Base-by-base conservation (phyloP, 2,113 vertebrate species). In the Calyptomena viridis region DNA sequence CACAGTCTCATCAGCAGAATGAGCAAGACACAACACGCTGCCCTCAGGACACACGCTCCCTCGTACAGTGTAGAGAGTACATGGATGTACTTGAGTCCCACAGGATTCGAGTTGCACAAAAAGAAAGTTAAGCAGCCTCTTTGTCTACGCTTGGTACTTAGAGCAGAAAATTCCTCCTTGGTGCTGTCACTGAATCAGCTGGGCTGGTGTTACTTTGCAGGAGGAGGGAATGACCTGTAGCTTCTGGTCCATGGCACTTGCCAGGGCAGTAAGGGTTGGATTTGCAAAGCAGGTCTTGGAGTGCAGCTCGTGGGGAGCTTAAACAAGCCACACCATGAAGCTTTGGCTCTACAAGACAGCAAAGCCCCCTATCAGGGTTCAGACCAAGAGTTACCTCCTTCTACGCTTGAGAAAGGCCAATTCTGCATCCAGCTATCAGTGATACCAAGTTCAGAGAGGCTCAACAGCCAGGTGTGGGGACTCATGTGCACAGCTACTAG, bases 1-100 rank as follows among this genome's bases (percentile, higher is more conserved):
- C 76, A 27, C 85, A 14, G 35, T 77, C 81, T 93, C 83, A 67
- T 46, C 82, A 94, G 95, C 69, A 59, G 47, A 87, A 1, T 0
- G n/a, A 93, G 91, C 97, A 98, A 96, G 97, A 95, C 44, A 3
- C 16, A 22, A 53, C 97, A 55, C 0, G 97, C 33, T 52, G 31
- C 52, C 84, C 55, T 55, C 40, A 40, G 17, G 1, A 47, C 0
- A 0, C 85, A 69, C 3, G 1, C 76, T 86, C n/a, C n/a, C 47
- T 17, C 5, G 25, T 27, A 15, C 46, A 20, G 40, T 0, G 23
- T 63, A 44, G 58, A 67, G 72, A 75, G 68, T 16, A 53, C 58
- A 49, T 1, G 13, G 77, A 72, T 8, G 6, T 78, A 39, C 47
- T 22, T 1, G 1, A 93, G 44, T 58, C 77, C 66, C 40, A 31